Evolutionary conservation across 2,888 invertebrate species (phyloP), one percentile per base, ranked within the genome.

Genomic region (Himalopsyche japonica): DNA sequence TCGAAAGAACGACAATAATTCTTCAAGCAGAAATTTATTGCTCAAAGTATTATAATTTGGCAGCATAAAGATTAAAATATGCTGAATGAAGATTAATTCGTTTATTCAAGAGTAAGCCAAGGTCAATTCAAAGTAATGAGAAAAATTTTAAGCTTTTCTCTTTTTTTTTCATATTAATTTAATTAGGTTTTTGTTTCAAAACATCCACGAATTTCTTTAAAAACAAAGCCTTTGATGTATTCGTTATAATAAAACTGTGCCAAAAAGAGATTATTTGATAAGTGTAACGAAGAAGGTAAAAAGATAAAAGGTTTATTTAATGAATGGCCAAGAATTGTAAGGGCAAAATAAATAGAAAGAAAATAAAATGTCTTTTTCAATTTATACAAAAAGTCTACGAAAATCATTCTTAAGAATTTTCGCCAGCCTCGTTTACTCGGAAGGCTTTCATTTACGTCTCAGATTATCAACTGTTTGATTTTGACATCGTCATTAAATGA

Each of bases 241-340:
- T 47, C 70, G 57, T 57, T 47, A 79, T 82, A 70, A 82, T 57
- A 78, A 57, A 82, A 79, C 30, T 37, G 70, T 49, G 78, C 49
- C 32, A 57, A 82, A 77, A 43, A 79, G 47, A 85, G 85, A 85
- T 85, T 79, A 80, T 79, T 81, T 83, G 76, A 83, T 83, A 79
- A 80, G 80, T 82, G 83, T 81, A 81, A 84, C 43, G 37, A 64
- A 79, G 76, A 83, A 83, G 81, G 81, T 49, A 81, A 70, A 85
- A 76, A 47, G 83, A 47, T 64, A 57, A 83, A 85, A 85, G 43
- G 79, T 57, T 83, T 81, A 34, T 47, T 76, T 82, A 80, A 85
- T 80, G 76, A 80, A 85, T 76, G 80, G 57, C 76, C 80, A 64
- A 49, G 64, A 77, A 37, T 80, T 79, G 84, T 79, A 82, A 81